Evolutionary conservation across 2,113 vertebrate genomes (phyloP), one percentile per base, ranked within the genome.

Genomic region (Malurus alboscapulatus): DNA sequence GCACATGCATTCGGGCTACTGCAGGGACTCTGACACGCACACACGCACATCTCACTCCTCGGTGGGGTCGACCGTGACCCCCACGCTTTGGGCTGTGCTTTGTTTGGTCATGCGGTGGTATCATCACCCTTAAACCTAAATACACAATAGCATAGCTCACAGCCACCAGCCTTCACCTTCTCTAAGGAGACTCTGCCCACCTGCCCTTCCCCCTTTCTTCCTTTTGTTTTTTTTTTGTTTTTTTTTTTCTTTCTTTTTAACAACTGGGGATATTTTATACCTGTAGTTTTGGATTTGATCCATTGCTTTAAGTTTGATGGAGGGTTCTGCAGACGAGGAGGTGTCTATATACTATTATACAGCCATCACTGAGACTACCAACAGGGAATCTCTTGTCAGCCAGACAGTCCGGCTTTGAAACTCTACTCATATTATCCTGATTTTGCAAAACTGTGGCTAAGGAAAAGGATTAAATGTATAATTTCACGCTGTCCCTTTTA

Each of bases 61-160:
- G 3, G 26, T 14, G 77, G 34, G 97, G 98, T 98, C 97, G 96
- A 98, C 98, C 97, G 81, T 98, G 98, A 98, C 24, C 98, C 97
- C 97, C 96, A 97, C 91, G 91, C 93, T 97, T 98, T 97, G 98
- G 97, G 98, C 97, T 97, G 92, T 80, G 97, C 97, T 98, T 99
- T 98, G 97, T 98, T 97, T 97, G 97, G 88, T 97, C 95, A 96
- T 92, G 96, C 97, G 94, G 97, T 97, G 98, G 98, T 98, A 98
- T 98, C 97, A 98, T 98, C 98, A 98, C 97, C 97, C 97, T 98
- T 98, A 98, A 98, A 98, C 95, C 97, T 98, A 99, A 98, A 98
- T 98, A 98, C 98, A 98, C 98, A 98, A 98, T 97, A 98, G 97
- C 98, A 97, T 96, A 97, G 97, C 98, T 98, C 97, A 97, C 96